A percentile compares a stretch with the other conserved stretches of the same genome.
Evolutionary conservation across 1,140 invertebrate species (phyloP).

Genomic region (Chironomus tepperi): DNA sequence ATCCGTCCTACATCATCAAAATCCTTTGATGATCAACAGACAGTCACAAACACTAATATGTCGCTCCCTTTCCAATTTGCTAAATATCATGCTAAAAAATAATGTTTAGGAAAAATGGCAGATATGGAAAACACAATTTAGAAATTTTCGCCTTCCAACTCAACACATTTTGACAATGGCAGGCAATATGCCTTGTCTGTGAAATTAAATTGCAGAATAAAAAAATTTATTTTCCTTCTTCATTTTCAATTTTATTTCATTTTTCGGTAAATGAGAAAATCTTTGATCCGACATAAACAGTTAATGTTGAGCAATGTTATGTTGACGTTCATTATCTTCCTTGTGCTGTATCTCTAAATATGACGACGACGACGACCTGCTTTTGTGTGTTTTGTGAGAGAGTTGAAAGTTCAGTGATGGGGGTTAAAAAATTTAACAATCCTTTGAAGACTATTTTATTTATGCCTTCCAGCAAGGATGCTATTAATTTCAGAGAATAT

Average conservation of each 20-base stretch:
- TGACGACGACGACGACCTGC: too few relatives aligned
- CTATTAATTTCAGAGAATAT: background rate
- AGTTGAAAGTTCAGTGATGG: background rate
- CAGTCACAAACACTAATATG: too few relatives aligned
- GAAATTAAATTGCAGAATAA: background rate
- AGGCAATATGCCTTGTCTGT: background rate
- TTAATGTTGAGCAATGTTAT: background rate
- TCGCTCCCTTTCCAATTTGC: too few relatives aligned
- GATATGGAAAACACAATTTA: too few relatives aligned
- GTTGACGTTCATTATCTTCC: slow-evolving; percentile 1
- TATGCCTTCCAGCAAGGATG: background rate
- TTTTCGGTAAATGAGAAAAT: background rate
- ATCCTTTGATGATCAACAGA: too few relatives aligned
- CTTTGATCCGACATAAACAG: slow-evolving; percentile 7
- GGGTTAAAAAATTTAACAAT: background rate
- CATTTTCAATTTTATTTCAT: background rate
- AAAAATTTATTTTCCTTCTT: too few relatives aligned
- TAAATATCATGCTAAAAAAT: too few relatives aligned
- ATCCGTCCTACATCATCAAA: too few relatives aligned
- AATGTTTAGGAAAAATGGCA: too few relatives aligned
- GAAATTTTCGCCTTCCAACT: background rate
- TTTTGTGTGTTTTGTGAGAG: too few relatives aligned
- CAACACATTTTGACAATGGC: background rate
- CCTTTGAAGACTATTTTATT: slow-evolving; percentile 2
- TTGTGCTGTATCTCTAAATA: too few relatives aligned